Conservation (phyloP, 2,888 invertebrate species). For the Autographa pulchrina region DNA sequence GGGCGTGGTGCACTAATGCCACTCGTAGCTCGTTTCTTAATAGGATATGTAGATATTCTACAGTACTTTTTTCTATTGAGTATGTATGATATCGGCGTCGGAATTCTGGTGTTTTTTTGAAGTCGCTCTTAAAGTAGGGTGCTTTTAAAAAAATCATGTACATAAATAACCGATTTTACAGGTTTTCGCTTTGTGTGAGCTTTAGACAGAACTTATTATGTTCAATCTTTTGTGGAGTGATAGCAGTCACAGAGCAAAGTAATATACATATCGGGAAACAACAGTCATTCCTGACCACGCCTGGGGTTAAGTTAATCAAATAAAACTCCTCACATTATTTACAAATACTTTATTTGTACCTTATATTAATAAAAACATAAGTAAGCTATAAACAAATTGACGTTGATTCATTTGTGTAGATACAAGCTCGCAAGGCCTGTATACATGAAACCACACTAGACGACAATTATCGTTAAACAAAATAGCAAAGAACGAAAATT, state of each 20-base stretch:
- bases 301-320: background rate
- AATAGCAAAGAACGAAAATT: slow-evolving; percentile 24
- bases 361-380: slow-evolving; percentile 55
- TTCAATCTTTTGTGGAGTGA: no score
- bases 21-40: background rate
- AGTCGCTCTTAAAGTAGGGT: no score
- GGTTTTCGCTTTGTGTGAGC: no score
- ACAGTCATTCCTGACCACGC: background rate
- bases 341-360: slow-evolving; percentile 61
- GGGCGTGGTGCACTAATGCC: background rate
- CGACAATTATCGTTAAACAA: slow-evolving; percentile 21
- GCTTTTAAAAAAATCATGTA: no score
- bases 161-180: no score
- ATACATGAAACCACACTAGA: slow-evolving; percentile 36
- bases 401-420: slow-evolving; percentile 42
- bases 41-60: no score
- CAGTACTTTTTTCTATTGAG: no score
- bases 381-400: slow-evolving; percentile 47
- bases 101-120: no score
- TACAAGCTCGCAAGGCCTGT: slow-evolving; percentile 13
- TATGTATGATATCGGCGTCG: no score
- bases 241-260: no score
- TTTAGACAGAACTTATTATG: no score
- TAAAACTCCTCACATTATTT: slow-evolving; percentile 27
- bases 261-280: no score